Evolutionary conservation across 2,113 vertebrate genomes (phyloP).

Genomic region (Gymnogyps californianus): DNA sequence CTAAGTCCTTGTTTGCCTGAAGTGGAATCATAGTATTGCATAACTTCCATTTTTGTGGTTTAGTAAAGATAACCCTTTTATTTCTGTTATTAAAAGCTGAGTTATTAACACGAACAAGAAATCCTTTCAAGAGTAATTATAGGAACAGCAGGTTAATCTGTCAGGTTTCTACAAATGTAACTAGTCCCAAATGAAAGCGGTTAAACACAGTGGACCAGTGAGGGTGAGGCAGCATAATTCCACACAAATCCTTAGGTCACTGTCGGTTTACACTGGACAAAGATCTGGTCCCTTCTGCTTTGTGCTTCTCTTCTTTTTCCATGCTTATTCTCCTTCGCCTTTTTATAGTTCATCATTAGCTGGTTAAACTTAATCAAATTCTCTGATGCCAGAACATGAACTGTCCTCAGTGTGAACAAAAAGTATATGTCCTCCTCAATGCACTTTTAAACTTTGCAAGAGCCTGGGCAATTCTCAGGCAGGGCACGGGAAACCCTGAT

Average conservation of each 20-base stretch:
- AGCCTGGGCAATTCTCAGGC: not conserved
- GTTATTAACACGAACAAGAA: not conserved
- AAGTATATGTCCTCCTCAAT: rapidly evolving
- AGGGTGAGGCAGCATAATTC: not conserved
- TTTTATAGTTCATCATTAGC: not conserved
- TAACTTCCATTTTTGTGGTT: not conserved
- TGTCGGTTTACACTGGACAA: not conserved
- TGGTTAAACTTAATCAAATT: not conserved
- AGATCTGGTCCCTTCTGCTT: not conserved
- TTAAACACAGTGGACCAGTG: not conserved
- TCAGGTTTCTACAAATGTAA: not conserved
- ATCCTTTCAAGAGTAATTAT: not conserved
- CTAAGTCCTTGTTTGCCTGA: not conserved
- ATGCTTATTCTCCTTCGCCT: not conserved
- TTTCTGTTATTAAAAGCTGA: not conserved
- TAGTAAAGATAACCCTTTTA: not conserved
- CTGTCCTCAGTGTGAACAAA: not conserved
- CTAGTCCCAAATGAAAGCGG: not conserved
- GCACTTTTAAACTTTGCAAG: not conserved
- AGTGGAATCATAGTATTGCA: not conserved
- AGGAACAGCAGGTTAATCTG: not conserved
- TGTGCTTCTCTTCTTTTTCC: not conserved
- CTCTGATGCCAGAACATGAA: not conserved
- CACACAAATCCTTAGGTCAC: not conserved
- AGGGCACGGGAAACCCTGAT: not conserved